Conservation (phyloP, 2,797 vertebrate species). For the Typhlichthys subterraneus region DNA sequence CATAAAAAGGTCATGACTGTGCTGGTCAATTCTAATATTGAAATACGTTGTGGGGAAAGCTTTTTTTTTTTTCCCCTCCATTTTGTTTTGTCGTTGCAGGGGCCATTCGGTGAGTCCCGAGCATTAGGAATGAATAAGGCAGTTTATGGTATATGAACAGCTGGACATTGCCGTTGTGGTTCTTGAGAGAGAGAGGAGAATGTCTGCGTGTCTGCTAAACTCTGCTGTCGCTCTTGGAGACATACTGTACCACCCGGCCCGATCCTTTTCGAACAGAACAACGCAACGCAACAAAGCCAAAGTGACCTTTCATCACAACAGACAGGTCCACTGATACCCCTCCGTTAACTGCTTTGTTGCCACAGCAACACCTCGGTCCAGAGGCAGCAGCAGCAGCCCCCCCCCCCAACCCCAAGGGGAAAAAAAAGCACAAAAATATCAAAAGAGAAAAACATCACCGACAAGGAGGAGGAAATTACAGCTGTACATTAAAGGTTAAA, state of each 20-base stretch:
- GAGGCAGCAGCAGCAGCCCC: constrained; percentile 45
- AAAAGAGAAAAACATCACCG: constrained; percentile 68
- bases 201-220: constrained; percentile 39
- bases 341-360: constrained; percentile 41
- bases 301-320: constrained; percentile 44
- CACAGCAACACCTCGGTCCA: constrained; percentile 53
- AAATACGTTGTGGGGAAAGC: constrained; percentile 28
- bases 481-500: constrained; percentile 79
- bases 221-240: constrained; percentile 39
- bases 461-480: constrained; percentile 64
- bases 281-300: constrained; percentile 51
- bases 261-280: constrained; percentile 39
- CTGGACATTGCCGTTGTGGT: constrained; percentile 55
- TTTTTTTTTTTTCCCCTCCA: constrained; percentile 15
- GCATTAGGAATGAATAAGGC: constrained; percentile 64
- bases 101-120: neutral
- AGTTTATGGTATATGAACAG: constrained; percentile 73
- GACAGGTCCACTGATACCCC: constrained; percentile 47
- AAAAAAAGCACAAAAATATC: constrained; percentile 67
- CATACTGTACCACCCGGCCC: constrained; percentile 24
- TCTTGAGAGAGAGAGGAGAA: constrained; percentile 40
- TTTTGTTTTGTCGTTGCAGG: neutral
- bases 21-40: constrained; percentile 35
- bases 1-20: constrained; percentile 39
- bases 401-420: constrained; percentile 22